A percentile compares a stretch with the other conserved stretches of the same genome.
Evolutionary conservation across 2,888 invertebrate species (phyloP).

Genomic region (Schizaphis graminum): DNA sequence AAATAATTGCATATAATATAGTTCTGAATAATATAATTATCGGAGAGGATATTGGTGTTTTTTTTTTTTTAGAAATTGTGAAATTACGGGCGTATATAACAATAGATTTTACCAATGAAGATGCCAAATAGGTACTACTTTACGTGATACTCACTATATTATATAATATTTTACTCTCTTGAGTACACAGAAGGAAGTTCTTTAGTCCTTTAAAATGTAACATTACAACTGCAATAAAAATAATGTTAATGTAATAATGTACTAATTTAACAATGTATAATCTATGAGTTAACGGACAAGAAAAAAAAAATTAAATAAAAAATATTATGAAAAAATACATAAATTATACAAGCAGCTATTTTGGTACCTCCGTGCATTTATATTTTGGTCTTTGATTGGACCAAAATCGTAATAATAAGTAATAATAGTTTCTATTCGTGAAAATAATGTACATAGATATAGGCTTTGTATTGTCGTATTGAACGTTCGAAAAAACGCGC

Average conservation of each 20-base stretch:
- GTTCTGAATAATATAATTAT: background rate
- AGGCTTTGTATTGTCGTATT: background rate
- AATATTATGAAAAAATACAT: background rate
- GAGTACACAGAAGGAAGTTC: background rate
- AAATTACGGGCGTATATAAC: background rate
- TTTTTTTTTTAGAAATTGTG: background rate
- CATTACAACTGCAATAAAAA: background rate
- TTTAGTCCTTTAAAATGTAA: background rate
- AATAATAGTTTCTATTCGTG: background rate
- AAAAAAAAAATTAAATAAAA: background rate
- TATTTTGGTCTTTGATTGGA: background rate
- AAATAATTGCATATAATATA: background rate
- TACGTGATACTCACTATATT: background rate
- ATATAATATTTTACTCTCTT: background rate
- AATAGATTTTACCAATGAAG: background rate
- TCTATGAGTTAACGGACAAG: background rate
- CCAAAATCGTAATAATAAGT: background rate
- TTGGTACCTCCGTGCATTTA: background rate
- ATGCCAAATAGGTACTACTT: background rate
- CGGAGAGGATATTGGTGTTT: background rate
- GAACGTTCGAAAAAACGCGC: background rate
- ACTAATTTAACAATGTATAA: background rate
- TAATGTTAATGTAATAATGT: background rate
- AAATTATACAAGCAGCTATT: background rate
- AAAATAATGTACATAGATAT: background rate